A percentile compares a stretch with the other conserved stretches of the same genome.
Conservation (phyloP, 2,797 vertebrate species). For the Gobionotothen gibberifrons region DNA sequence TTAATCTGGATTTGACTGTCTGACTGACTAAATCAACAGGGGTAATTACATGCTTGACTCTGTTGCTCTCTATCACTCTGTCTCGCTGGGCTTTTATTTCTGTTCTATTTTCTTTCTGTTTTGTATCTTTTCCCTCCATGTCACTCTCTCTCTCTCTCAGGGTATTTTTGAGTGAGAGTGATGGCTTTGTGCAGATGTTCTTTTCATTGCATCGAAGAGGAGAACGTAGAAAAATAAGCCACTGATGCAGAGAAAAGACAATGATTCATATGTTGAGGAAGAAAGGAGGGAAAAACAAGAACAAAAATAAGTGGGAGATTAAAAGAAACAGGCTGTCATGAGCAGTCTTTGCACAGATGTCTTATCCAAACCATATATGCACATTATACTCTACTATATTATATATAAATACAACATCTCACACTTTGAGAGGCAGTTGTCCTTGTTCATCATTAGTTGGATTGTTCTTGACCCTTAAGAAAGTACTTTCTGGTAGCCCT, state of each 20-base stretch:
- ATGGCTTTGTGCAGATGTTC: conserved; percentile 38
- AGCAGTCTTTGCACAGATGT: neutral
- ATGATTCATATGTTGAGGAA: conserved; percentile 18
- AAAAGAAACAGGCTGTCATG: conserved; percentile 8
- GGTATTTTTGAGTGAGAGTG: conserved; percentile 19
- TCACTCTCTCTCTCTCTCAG: conserved; percentile 29
- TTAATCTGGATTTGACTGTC: conserved; percentile 48
- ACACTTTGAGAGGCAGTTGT: neutral
- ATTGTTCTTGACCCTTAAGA: neutral
- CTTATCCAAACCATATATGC: neutral
- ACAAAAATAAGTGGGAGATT: neutral
- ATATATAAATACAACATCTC: neutral
- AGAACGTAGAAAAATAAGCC: conserved; percentile 27
- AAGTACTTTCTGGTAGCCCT: neutral
- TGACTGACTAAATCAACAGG: conserved; percentile 40
- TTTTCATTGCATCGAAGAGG: conserved; percentile 21
- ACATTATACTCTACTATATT: too few relatives aligned
- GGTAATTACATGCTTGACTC: conserved; percentile 43
- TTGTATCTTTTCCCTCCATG: neutral
- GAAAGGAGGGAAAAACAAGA: conserved; percentile 6
- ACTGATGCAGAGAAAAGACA: conserved; percentile 19
- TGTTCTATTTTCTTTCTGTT: conserved; percentile 15
- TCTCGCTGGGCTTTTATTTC: conserved; percentile 28
- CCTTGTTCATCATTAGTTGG: neutral
- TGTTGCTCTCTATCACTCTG: conserved; percentile 23